Conservation (phyloP, 1,140 invertebrate genomes). For the Drosophila takahashii region DNA sequence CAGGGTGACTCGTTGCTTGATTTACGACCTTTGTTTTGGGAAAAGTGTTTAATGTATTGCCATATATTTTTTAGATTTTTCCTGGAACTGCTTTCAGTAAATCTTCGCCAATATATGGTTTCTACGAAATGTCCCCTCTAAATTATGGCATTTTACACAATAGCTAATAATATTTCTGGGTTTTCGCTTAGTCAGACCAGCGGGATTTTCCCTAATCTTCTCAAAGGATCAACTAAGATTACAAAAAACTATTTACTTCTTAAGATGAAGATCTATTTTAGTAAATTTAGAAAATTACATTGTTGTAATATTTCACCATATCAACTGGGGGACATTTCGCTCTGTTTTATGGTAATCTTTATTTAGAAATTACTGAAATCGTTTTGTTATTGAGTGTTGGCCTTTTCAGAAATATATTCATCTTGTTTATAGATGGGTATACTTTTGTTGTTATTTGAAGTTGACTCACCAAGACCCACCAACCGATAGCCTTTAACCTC, state of each 20-base stretch:
- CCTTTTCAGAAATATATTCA: background rate
- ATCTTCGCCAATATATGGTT: background rate
- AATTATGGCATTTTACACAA: background rate
- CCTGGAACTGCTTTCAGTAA: background rate
- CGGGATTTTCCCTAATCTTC: background rate
- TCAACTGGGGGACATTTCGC: background rate
- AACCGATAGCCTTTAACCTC: slow-evolving; percentile 4
- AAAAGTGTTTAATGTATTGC: background rate
- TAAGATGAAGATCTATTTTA: background rate
- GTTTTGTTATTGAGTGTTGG: background rate
- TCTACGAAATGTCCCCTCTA: background rate
- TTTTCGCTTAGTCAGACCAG: background rate
- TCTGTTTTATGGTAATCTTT: background rate
- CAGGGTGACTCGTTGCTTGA: slow-evolving; percentile 4
- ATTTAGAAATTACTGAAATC: background rate
- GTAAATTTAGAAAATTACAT: background rate
- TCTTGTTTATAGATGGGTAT: background rate
- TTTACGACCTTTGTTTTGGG: background rate
- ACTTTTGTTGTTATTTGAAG: background rate
- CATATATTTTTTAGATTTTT: background rate
- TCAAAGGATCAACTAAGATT: background rate
- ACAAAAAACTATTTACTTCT: background rate
- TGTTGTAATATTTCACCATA: slow-evolving; percentile 3
- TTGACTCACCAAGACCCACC: background rate
- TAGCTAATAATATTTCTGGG: too few species aligned